Base-by-base conservation (phyloP, 2,888 invertebrate genomes). In the Schizaphis graminum region DNA sequence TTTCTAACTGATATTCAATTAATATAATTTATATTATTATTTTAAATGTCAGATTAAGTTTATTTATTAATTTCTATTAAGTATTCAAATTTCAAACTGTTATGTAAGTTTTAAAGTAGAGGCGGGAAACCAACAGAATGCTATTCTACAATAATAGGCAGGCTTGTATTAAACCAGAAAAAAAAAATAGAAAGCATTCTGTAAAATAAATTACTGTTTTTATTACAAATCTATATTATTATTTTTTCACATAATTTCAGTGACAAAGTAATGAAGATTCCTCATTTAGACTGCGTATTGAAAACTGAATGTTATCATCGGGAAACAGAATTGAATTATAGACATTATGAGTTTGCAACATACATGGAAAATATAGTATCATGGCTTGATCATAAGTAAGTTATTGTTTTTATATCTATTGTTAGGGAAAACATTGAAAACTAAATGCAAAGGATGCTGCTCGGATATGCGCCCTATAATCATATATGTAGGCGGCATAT, bases 371-470 rank as follows among this genome's bases (percentile, higher is more conserved):
- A 89, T 53, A 57, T 93, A 47, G 28, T 93, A 35, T 4, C n/a
- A n/a, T 89, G 89, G 89, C 56, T 89, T 67, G 93, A 93, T 84
- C 0, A 13, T 44, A 93, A 89, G 93, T 93, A 84, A 89, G 89
- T 84, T 86, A 86, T 53, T n/a, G 67, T 77, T 44, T 28, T 89
- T 56, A 26, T 57, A 28, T 56, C 35, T 77, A 77, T 77, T 77
- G 7, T 77, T 77, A 35, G 0, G 21, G 8, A 35, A 8, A 77
- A 77, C 77, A 16, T 67, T 67, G 4, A 47, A 47, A 47, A 47
- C 7, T 47, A 47, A 47, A 47, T 47, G 44, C 44, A 47, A 47
- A 47, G 44, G 44, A 47, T 49, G 49, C 49, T 49, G 49, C 1
- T 49, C 11, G 13, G 13, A 49, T 49, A 49, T 49, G 49, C 13